These are phyloP conservation scores for Pampusana beccarii DNA, from an alignment of 2,113 vertebrate species.

Conservation along the genomic window DNA sequence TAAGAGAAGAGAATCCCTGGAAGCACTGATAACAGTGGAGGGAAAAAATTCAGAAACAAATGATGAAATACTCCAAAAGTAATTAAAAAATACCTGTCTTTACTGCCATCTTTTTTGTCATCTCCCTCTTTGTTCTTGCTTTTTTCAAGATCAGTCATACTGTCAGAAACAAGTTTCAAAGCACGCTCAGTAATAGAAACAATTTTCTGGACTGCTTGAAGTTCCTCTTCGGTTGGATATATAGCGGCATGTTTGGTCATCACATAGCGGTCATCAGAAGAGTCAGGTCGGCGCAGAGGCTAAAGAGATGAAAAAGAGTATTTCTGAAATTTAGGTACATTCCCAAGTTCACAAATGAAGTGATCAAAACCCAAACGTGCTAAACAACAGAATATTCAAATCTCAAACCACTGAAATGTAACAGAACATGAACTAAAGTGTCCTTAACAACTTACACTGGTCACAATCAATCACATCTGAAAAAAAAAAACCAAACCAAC, in stretches of 20 bases:
- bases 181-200: slow-evolving; percentile 97
- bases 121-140: slow-evolving; percentile 86
- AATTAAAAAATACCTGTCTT: slow-evolving; percentile 80
- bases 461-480: neutral
- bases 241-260: slow-evolving; percentile 98
- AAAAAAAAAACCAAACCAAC: neutral
- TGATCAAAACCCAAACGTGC: neutral
- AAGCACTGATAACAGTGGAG: neutral
- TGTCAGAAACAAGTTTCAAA: slow-evolving; percentile 96
- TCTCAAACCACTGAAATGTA: neutral
- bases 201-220: slow-evolving; percentile 98
- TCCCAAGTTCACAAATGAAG: neutral
- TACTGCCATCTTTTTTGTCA: slow-evolving; percentile 89
- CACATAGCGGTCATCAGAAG: slow-evolving; percentile 95
- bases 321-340: neutral
- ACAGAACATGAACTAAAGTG: neutral
- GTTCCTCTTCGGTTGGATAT: slow-evolving; percentile 96
- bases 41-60: neutral
- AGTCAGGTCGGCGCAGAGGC: slow-evolving; percentile 95
- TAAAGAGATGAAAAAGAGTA: slow-evolving; percentile 14
- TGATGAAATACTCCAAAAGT: neutral
- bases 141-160: slow-evolving; percentile 91
- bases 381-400: neutral
- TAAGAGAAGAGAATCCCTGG: neutral
- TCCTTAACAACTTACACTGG: neutral